A percentile compares a stretch with the other conserved stretches of the same genome.
Evolutionary conservation across 2,113 vertebrate genomes (phyloP).

Genomic region (Pterocles gutturalis): DNA sequence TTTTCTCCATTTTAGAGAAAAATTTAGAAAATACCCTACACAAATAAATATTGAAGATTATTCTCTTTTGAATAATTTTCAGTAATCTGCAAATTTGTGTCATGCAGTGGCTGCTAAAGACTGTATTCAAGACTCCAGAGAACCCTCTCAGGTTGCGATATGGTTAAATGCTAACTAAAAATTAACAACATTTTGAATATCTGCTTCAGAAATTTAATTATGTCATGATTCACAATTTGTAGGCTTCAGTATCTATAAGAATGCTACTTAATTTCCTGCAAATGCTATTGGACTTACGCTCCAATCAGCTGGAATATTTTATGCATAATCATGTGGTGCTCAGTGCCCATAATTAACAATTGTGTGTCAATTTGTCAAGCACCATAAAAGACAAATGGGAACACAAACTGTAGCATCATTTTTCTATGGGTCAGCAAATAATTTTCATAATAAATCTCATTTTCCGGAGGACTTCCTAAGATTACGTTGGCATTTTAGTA

Average conservation of each 20-base stretch:
- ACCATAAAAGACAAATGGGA: conserved; percentile 61
- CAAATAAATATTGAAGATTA: not conserved
- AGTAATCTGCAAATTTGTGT: not conserved
- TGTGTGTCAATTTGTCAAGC: conserved; percentile 62
- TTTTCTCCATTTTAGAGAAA: not conserved
- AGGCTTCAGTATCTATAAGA: conserved; percentile 65
- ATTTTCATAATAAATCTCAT: conserved; percentile 54
- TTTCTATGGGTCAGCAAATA: conserved; percentile 48
- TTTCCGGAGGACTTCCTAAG: conserved; percentile 30
- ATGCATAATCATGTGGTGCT: conserved; percentile 59
- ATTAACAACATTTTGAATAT: conserved; percentile 49
- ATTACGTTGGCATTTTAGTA: conserved; percentile 36
- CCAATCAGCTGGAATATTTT: conserved; percentile 68
- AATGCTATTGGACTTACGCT: conserved; percentile 61
- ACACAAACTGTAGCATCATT: not conserved
- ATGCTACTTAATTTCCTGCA: conserved; percentile 66
- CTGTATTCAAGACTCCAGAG: not conserved
- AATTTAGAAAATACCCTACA: not conserved
- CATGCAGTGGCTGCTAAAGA: not conserved
- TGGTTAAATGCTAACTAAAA: conserved; percentile 49
- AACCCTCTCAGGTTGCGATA: not conserved
- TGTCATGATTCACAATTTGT: conserved; percentile 58
- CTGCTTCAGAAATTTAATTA: conserved; percentile 68
- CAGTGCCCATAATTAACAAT: conserved; percentile 72
- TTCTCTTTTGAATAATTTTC: not conserved